These are phyloP conservation scores for Sinelater perroti DNA, from an alignment of 2,888 invertebrate genomes.

Conservation along the genomic window DNA sequence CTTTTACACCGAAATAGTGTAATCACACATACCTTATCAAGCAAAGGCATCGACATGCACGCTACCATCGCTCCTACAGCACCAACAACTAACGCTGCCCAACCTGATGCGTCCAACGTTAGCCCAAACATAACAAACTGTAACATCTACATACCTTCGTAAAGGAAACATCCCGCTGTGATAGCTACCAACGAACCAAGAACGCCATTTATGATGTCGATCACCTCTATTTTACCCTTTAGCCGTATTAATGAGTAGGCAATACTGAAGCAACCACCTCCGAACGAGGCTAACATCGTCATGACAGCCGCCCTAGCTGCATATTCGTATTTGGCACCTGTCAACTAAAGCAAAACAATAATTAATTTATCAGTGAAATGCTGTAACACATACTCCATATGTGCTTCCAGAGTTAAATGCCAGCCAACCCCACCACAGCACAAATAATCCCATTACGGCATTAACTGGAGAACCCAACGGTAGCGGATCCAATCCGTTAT, in stretches of 20 bases:
- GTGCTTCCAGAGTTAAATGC: slow-evolving; percentile 95
- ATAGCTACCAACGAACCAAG: slow-evolving; percentile 87
- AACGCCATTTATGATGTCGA: slow-evolving; percentile 88
- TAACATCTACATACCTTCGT: slow-evolving; percentile 59
- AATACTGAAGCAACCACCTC: slow-evolving; percentile 81
- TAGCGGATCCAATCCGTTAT: slow-evolving; percentile 76
- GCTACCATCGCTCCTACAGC: slow-evolving; percentile 79
- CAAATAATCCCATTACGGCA: slow-evolving; percentile 90
- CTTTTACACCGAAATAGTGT: no score
- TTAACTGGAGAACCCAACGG: slow-evolving; percentile 90
- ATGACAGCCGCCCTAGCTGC: slow-evolving; percentile 89
- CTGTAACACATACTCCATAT: slow-evolving; percentile 76
- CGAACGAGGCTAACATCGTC: slow-evolving; percentile 91
- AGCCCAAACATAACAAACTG: slow-evolving; percentile 6
- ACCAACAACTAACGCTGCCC: slow-evolving; percentile 88
- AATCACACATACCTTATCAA: slow-evolving; percentile 68
- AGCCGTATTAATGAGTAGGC: slow-evolving; percentile 71
- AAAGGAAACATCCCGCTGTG: slow-evolving; percentile 89
- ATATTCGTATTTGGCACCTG: slow-evolving; percentile 89
- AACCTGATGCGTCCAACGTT: no score
- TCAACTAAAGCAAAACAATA: slow-evolving; percentile 59
- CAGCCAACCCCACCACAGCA: slow-evolving; percentile 97
- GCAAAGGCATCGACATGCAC: slow-evolving; percentile 74
- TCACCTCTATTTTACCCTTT: slow-evolving; percentile 78
- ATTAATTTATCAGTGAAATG: no score